These are phyloP conservation scores for Araneus ventricosus DNA, from an alignment of 1,140 invertebrate genomes.

Conservation along the genomic window DNA sequence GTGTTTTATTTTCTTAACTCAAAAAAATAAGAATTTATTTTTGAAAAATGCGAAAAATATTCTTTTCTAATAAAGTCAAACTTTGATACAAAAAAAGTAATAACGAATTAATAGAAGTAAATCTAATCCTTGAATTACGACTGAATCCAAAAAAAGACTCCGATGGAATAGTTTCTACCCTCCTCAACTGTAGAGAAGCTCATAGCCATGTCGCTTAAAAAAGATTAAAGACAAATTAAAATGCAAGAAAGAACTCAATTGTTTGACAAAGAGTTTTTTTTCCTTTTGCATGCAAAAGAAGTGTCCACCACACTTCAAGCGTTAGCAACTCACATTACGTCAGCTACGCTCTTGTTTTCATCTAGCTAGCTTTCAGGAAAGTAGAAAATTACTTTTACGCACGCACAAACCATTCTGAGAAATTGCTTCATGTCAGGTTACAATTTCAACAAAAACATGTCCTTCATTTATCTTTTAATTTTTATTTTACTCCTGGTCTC, in stretches of 20 bases:
- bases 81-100: background rate
- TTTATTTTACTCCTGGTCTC: background rate
- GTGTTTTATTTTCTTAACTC: background rate
- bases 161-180: background rate
- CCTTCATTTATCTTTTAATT: background rate
- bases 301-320: constrained; percentile 8
- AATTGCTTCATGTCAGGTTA: constrained; percentile 54
- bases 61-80: background rate
- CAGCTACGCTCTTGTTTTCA: background rate
- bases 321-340: constrained; percentile 49
- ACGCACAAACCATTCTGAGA: constrained; percentile 35
- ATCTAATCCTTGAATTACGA: background rate
- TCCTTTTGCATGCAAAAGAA: constrained; percentile 27
- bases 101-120: background rate
- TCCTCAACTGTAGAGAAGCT: background rate
- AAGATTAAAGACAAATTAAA: constrained; percentile 1
- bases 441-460: background rate
- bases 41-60: background rate
- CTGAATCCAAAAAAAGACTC: background rate
- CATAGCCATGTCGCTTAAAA: background rate
- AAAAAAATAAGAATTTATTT: background rate
- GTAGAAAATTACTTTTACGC: constrained; percentile 48
- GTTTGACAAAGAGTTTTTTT: constrained; percentile 49
- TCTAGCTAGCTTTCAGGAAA: background rate
- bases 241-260: constrained; percentile 40